Percentiles rank a stretch among this genome's conserved stretches.
phyloP scores from a whole-genome alignment of 2,888 invertebrate species.

The Drosophila affinis region DNA sequence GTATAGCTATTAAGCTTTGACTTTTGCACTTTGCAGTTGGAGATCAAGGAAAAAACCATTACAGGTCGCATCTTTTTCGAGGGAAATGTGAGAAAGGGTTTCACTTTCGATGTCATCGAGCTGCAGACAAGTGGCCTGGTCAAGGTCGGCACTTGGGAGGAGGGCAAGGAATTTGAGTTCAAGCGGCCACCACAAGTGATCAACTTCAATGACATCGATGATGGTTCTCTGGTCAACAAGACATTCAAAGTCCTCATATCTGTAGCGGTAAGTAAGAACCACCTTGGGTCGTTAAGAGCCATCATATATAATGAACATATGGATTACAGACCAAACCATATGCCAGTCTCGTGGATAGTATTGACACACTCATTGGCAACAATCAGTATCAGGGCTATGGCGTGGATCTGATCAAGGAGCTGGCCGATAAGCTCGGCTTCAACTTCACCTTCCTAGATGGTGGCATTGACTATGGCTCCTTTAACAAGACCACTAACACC shows the following conservation, averaged over 20 bases:
- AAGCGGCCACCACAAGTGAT: constrained; percentile 83
- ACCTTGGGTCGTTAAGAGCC: neutral
- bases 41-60: constrained; percentile 85
- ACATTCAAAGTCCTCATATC: constrained; percentile 89
- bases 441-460: constrained; percentile 92
- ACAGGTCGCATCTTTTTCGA: constrained; percentile 92
- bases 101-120: constrained; percentile 88
- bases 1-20: too few relatives aligned
- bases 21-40: constrained; percentile 43
- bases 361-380: constrained; percentile 88
- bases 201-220: constrained; percentile 84
- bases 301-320: too few relatives aligned
- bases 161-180: constrained; percentile 86
- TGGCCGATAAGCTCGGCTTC: constrained; percentile 91
- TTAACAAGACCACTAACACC: constrained; percentile 86
- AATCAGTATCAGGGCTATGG: constrained; percentile 94
- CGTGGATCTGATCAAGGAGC: constrained; percentile 92
- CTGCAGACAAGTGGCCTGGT: constrained; percentile 86
- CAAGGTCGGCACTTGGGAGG: constrained; percentile 89
- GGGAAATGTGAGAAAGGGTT: constrained; percentile 89
- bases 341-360: constrained; percentile 91
- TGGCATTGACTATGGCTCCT: constrained; percentile 90
- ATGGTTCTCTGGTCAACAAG: constrained; percentile 88
- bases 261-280: constrained; percentile 85
- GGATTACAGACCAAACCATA: constrained; percentile 91